Conservation (phyloP, 2,888 invertebrate genomes). For the Drosophila vallismaia region DNA sequence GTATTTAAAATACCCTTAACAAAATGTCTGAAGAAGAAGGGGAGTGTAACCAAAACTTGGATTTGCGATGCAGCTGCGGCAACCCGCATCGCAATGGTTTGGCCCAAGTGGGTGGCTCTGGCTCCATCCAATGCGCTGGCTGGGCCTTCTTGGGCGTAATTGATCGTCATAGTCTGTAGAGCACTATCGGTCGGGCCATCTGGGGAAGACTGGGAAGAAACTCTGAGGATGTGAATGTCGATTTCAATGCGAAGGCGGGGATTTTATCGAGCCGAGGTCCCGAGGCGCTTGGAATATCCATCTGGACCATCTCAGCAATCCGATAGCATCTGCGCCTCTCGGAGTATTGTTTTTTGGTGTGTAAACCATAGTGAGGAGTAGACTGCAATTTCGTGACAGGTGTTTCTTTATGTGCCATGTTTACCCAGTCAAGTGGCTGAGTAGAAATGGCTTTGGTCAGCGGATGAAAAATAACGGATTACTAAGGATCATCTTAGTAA, state of each 20-base stretch:
- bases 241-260: neutral
- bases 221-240: neutral
- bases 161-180: neutral
- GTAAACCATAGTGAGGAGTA: neutral
- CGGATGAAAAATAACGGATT: neutral
- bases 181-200: neutral
- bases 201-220: neutral
- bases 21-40: neutral
- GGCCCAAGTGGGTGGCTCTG: neutral
- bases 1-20: neutral
- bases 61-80: neutral
- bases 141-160: neutral
- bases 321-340: conserved; percentile 1
- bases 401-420: neutral
- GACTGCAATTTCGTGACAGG: neutral
- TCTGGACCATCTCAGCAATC: neutral
- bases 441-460: neutral
- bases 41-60: neutral
- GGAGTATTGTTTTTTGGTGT: neutral
- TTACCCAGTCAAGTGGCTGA: neutral
- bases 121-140: neutral
- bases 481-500: too few species aligned
- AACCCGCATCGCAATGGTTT: neutral
- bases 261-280: neutral
- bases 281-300: neutral